Conservation (phyloP, 2,888 invertebrate species). For the Stenolophus ochropezus region DNA sequence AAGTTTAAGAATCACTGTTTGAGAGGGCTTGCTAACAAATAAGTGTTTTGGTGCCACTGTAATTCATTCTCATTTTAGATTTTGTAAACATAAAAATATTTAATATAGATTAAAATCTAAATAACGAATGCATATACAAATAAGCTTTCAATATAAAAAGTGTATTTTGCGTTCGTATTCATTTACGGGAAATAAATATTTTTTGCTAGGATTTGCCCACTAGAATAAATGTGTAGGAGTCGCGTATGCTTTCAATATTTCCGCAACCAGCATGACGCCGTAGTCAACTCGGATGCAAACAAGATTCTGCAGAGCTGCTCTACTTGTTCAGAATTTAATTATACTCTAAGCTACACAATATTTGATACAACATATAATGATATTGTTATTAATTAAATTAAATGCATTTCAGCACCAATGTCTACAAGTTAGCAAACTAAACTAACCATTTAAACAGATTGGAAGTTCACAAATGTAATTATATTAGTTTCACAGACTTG, state of each 20-base stretch:
- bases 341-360: neutral
- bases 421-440: slow-evolving; percentile 22
- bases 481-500: slow-evolving; percentile 13
- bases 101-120: too few relatives aligned
- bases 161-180: too few relatives aligned
- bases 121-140: too few relatives aligned
- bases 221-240: neutral
- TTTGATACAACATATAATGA: slow-evolving; percentile 7
- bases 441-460: slow-evolving; percentile 29
- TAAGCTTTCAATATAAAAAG: too few relatives aligned
- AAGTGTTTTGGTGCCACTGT: too few relatives aligned
- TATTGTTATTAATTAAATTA: slow-evolving; percentile 13
- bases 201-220: too few relatives aligned
- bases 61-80: too few relatives aligned
- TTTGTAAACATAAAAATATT: too few relatives aligned
- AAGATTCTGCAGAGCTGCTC: neutral
- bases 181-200: too few relatives aligned
- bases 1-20: too few relatives aligned
- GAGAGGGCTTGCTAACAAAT: too few relatives aligned
- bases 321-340: neutral
- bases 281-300: neutral
- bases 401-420: slow-evolving; percentile 27
- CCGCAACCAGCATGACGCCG: neutral
- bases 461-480: slow-evolving; percentile 30
- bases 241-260: neutral